Evolutionary conservation across 2,113 vertebrate species (phyloP).

Genomic region (Lagenorhynchus albirostris): DNA sequence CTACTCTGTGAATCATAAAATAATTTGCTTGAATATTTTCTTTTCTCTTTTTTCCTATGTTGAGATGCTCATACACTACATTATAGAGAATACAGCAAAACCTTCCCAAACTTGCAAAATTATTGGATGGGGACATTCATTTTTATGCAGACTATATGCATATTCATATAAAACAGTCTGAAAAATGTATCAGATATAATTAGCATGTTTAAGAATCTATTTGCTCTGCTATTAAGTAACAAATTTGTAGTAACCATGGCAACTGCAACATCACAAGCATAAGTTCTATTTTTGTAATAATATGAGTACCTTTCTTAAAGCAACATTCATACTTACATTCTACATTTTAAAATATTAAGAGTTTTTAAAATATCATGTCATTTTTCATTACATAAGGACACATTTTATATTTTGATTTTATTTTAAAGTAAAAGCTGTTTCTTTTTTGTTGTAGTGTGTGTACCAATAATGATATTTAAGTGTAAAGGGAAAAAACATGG

Average conservation of each 20-base stretch:
- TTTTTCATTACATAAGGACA: slow-evolving; percentile 20
- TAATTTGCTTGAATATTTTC: slow-evolving; percentile 55
- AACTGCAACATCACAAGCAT: slow-evolving; percentile 85
- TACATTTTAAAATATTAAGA: slow-evolving; percentile 79
- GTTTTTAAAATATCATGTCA: slow-evolving; percentile 53
- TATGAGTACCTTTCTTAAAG: slow-evolving; percentile 88
- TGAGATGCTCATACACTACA: slow-evolving; percentile 67
- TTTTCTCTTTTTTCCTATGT: slow-evolving; percentile 41
- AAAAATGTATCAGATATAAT: slow-evolving; percentile 89
- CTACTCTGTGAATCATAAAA: slow-evolving; percentile 61
- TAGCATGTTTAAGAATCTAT: slow-evolving; percentile 90
- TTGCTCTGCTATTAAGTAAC: slow-evolving; percentile 91
- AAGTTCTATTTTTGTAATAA: slow-evolving; percentile 87
- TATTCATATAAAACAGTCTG: slow-evolving; percentile 87
- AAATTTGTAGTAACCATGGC: slow-evolving; percentile 90
- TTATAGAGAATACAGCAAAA: slow-evolving; percentile 64
- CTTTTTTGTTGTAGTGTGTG: background rate
- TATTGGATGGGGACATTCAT: slow-evolving; percentile 79
- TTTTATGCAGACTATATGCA: slow-evolving; percentile 85
- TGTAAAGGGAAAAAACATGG: background rate
- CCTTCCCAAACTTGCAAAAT: slow-evolving; percentile 78
- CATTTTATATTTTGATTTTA: slow-evolving; percentile 7
- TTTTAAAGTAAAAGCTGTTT: slow-evolving; percentile 36
- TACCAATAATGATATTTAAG: slow-evolving; percentile 22
- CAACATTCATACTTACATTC: slow-evolving; percentile 79